Evolutionary conservation across 2,797 vertebrate genomes (phyloP), one percentile per base, ranked within the genome.

Genomic region (Poecilia picta): DNA sequence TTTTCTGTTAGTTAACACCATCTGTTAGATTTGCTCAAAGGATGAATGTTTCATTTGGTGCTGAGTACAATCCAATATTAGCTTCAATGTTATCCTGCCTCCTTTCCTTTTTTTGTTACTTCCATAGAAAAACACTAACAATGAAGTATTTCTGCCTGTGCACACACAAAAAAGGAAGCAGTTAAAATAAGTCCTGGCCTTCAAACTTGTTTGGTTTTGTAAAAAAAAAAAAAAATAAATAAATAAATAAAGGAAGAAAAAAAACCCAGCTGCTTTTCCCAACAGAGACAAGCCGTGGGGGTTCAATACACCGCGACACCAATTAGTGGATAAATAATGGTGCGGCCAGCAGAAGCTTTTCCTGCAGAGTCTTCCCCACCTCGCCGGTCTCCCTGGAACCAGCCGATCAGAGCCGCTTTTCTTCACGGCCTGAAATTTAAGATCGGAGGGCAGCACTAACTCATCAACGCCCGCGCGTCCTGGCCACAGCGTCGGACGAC

Each of bases 261-360:
- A 36, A 70, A 81, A 79, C 74, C 74, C 31, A 85, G 53, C 73
- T 74, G 68, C 7, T 2, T 76, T 72, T 88, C 85, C 88, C 84
- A 39, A 13, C 11, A 74, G 84, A 81, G 74, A 76, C 39, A 8
- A 70, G 72, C 78, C 64, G 83, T 62, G 39, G 64, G 43, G 79
- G 89, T 78, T 89, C 89, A 87, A 90, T 84, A 83, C 86, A 66
- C 83, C 81, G 39, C 81, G 86, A 91, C 90, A 91, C 88, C 91
- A 93, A 95, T 94, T 93, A 94, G 86, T 11, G 72, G 77, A 85
- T 91, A 92, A 93, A 94, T 91, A 93, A 93, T 74, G 83, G 78
- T 74, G 3, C 3, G 23, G 75, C 70, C 82, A 41, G 77, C 70
- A 66, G 80, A 82, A 55, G 76, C 72, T 53, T 78, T 31, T 82